These are phyloP conservation scores for Ondatra zibethicus DNA, from an alignment of 2,113 vertebrate species.

Conservation along the genomic window DNA sequence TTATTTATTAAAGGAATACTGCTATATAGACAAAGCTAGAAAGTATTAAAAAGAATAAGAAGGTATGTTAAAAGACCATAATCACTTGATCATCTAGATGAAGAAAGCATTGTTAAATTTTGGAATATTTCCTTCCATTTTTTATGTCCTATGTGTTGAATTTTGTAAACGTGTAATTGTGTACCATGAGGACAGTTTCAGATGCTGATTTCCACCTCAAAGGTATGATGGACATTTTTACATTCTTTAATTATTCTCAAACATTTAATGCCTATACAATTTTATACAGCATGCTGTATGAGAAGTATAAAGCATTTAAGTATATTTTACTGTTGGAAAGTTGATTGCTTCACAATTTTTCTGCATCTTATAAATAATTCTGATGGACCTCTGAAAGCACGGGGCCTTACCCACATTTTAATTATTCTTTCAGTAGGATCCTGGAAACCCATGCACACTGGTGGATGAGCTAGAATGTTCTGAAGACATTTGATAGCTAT, in stretches of 20 bases:
- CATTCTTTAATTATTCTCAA: background rate
- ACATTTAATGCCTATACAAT: background rate
- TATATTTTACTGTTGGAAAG: constrained; percentile 18
- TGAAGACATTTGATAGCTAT: background rate
- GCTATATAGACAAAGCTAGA: background rate
- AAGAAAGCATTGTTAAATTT: background rate
- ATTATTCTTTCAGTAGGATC: constrained; percentile 12
- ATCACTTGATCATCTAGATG: background rate
- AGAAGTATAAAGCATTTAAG: constrained; percentile 28
- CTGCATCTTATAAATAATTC: constrained; percentile 34
- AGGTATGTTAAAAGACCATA: background rate
- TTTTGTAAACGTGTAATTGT: constrained; percentile 44
- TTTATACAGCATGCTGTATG: background rate
- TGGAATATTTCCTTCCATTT: background rate
- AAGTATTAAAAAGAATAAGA: background rate
- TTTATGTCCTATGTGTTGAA: background rate
- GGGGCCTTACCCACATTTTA: background rate
- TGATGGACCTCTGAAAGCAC: background rate
- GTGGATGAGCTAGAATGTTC: background rate
- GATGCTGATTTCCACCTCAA: constrained; percentile 30
- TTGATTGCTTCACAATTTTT: constrained; percentile 28
- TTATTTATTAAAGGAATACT: background rate
- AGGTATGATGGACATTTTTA: constrained; percentile 20
- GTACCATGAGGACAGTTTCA: background rate
- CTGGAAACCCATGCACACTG: background rate